Evolutionary conservation across 2,113 vertebrate species (phyloP).

Genomic region (Albula glossodonta): DNA sequence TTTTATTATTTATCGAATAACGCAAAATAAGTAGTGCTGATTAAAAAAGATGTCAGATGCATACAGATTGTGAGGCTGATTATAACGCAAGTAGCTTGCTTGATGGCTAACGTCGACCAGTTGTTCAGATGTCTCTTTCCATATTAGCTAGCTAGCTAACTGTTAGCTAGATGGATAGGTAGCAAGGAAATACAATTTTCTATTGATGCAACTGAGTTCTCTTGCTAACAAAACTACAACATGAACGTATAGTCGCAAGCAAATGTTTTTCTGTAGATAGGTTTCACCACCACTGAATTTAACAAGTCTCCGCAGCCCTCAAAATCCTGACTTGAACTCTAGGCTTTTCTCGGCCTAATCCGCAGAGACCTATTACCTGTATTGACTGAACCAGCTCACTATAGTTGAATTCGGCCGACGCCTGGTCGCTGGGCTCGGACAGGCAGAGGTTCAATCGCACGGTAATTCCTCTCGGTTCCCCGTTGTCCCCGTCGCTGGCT

Average conservation of each 20-base stretch:
- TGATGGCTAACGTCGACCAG: background rate
- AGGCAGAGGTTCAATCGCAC: constrained; percentile 86
- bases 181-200: background rate
- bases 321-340: constrained; percentile 22
- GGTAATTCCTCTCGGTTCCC: constrained; percentile 67
- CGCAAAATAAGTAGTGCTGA: background rate
- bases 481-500: constrained; percentile 62
- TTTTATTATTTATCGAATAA: background rate
- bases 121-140: background rate
- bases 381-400: constrained; percentile 82
- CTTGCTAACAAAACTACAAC: background rate
- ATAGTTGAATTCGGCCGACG: constrained; percentile 93
- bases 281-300: constrained; percentile 46
- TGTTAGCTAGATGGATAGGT: background rate
- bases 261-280: constrained; percentile 44
- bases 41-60: background rate
- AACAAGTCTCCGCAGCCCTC: constrained; percentile 48
- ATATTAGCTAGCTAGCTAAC: background rate
- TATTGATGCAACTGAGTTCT: background rate
- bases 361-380: constrained; percentile 51
- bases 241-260: background rate
- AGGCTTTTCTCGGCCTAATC: background rate
- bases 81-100: background rate
- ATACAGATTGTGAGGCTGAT: background rate
- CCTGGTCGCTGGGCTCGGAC: constrained; percentile 86